Base-by-base conservation (phyloP, 2,797 vertebrate genomes). In the Danio kyathit region DNA sequence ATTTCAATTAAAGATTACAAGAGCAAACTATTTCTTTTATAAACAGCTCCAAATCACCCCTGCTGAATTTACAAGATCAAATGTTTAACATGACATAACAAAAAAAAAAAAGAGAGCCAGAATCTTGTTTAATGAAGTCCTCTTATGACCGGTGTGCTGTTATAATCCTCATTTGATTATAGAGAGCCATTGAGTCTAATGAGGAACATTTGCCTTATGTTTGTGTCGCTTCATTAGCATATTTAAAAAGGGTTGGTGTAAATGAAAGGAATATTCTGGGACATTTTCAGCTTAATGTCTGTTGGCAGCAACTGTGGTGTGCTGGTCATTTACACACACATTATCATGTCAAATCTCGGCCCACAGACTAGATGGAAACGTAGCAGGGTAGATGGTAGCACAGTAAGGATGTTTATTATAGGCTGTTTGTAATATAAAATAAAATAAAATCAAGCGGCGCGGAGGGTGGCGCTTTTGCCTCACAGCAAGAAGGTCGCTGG, bases 31-130 rank as follows among this genome's bases (percentile, higher is more conserved):
- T 29, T 29, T 29, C 29, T 29, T 29, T 29, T 29, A 29, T 29
- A 3, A 76, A 81, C 64, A 48, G 71, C 71, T 65, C 74, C 82
- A 69, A 82, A 29, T 78, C 77, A 82, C 69, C 82, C 66, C 52
- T 19, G 75, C 61, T 70, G 82, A 74, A 86, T 82, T 48, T 70
- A 84, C 48, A 4, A 40, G 48, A 40, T 80, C 19, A 75, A 82
- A 63, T 74, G 76, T 49, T 67, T 10, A 77, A 69, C 54, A 43
- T 71, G 16, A n/a, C n/a, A n/a, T n/a, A n/a, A n/a, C 67, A 54
- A n/a, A 54, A 75, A 56, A 60, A 80, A 29, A 29, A 29, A 29
- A n/a, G n/a, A 29, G 3, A 48, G 48, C 61, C 43, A 81, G 64
- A 59, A 78, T 54, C 56, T 51, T 79, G 66, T 70, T 79, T 79